Percentiles rank a stretch among this genome's conserved stretches.
These are phyloP conservation scores for Salvelinus namaycush DNA, from an alignment of 2,113 vertebrate genomes.

Conservation along the genomic window DNA sequence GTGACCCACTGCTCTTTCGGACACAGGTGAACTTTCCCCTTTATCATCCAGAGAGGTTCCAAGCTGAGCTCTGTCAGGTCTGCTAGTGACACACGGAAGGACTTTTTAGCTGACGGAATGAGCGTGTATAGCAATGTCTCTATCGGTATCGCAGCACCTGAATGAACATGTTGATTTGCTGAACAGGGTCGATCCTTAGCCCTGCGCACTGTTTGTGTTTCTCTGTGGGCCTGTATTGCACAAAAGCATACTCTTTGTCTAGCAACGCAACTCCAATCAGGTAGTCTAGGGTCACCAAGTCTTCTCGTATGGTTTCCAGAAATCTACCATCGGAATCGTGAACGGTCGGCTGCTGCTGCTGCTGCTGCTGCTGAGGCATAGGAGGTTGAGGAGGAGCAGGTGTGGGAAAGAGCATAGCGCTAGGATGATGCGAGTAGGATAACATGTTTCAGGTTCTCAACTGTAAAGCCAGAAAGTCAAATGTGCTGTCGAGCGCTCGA, in stretches of 20 bases:
- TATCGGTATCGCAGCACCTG: background rate
- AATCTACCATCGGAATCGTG: background rate
- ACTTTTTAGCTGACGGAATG: background rate
- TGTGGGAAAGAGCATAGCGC: no score
- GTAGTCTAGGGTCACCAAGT: no score
- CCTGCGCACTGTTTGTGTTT: background rate
- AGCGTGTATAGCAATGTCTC: background rate
- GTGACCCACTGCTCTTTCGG: background rate
- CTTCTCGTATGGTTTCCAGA: background rate
- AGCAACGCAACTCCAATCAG: no score
- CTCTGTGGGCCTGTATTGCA: no score
- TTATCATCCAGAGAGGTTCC: background rate
- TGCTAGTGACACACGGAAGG: background rate
- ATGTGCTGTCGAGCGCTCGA: background rate
- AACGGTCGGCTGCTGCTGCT: background rate
- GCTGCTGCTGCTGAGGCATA: background rate
- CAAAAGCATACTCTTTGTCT: no score
- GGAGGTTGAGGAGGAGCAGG: background rate
- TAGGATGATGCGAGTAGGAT: background rate
- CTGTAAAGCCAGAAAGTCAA: background rate
- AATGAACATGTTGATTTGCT: background rate
- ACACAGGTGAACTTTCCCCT: background rate
- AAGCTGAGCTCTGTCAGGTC: background rate
- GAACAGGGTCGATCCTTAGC: background rate
- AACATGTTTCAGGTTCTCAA: background rate